Evolutionary conservation across 2,113 vertebrate species (phyloP).

Genomic region (Nycticorax nycticorax): DNA sequence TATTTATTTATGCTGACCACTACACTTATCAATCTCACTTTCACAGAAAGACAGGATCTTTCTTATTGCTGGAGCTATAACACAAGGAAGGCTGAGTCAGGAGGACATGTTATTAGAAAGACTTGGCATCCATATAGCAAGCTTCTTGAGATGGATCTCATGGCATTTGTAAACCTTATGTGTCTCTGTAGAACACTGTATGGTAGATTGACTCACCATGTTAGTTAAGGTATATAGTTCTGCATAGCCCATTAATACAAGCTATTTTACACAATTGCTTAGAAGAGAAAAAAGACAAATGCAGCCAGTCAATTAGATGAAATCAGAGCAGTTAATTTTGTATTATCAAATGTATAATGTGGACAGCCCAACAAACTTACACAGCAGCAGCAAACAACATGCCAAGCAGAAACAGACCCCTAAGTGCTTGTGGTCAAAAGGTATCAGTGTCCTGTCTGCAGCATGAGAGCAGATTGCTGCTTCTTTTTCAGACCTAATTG

Average conservation of each 20-base stretch:
- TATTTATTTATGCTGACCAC: conserved; percentile 4
- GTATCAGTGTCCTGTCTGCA: not conserved
- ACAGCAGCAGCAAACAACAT: not conserved
- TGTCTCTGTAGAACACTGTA: not conserved
- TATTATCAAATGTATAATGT: not conserved
- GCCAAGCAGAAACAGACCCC: not conserved
- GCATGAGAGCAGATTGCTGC: not conserved
- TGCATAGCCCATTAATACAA: not conserved
- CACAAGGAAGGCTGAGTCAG: not conserved
- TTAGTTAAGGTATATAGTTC: not conserved
- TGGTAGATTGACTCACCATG: not conserved
- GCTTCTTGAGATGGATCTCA: not conserved
- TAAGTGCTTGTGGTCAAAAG: not conserved
- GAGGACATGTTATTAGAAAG: not conserved
- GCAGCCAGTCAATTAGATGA: not conserved
- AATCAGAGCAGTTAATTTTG: not conserved
- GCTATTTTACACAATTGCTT: not conserved
- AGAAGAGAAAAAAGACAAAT: not conserved
- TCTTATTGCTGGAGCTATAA: not conserved
- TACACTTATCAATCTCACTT: not conserved
- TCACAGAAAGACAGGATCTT: not conserved
- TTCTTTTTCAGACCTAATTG: not conserved
- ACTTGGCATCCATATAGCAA: not conserved
- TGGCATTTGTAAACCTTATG: not conserved
- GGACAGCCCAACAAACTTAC: not conserved